Evolutionary conservation across 2,888 invertebrate genomes (phyloP).

Genomic region (Epistrophe eligans): DNA sequence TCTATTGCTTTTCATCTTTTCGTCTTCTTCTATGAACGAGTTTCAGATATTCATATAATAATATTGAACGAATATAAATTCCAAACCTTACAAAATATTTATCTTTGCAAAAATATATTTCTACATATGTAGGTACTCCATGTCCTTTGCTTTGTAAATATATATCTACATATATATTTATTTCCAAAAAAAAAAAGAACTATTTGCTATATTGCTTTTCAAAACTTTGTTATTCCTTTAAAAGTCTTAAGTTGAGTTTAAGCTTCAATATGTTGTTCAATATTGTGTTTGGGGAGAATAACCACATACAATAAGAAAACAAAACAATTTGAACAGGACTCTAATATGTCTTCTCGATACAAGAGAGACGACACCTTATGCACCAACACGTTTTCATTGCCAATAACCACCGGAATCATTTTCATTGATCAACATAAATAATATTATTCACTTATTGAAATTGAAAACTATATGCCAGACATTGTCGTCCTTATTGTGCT

Average conservation of each 20-base stretch:
- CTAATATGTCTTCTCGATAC: not conserved
- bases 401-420: conserved; percentile 50
- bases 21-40: not conserved
- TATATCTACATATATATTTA: not conserved
- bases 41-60: conserved; percentile 32
- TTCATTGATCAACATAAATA: conserved; percentile 59
- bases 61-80: conserved; percentile 60
- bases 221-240: conserved; percentile 24
- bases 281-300: conserved; percentile 6
- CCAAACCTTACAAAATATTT: conserved; percentile 43
- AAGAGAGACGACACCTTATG: conserved; percentile 38
- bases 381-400: conserved; percentile 22
- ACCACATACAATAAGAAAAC: conserved; percentile 28
- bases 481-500: conserved; percentile 9
- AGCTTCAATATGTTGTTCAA: conserved; percentile 25
- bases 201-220: conserved; percentile 17
- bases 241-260: not conserved
- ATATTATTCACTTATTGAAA: conserved; percentile 73
- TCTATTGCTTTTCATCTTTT: conserved; percentile 18
- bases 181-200: not conserved
- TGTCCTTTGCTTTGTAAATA: not conserved
- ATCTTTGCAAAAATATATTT: conserved; percentile 6
- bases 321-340: conserved; percentile 5
- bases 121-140: not conserved
- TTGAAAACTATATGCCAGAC: conserved; percentile 69